Percentiles rank a stretch among this genome's conserved stretches.
Conservation (phyloP, 2,113 vertebrate genomes). For the Macrotis lagotis region DNA sequence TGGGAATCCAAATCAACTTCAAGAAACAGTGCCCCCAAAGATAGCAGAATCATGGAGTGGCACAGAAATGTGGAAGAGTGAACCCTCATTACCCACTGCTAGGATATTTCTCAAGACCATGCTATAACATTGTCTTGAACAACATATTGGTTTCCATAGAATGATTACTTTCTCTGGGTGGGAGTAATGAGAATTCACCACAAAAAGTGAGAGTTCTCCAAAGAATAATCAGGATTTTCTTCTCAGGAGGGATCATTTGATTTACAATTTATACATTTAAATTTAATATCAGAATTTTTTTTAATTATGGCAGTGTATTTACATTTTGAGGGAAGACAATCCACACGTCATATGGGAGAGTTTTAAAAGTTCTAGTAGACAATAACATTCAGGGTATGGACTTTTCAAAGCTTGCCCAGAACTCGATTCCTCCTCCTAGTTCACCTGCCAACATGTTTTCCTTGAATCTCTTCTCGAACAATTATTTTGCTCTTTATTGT, state of each 20-base stretch:
- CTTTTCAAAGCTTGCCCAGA: neutral
- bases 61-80: neutral
- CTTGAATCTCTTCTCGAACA: neutral
- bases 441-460: neutral
- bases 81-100: neutral
- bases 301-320: neutral
- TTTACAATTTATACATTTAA: neutral
- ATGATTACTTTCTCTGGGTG: neutral
- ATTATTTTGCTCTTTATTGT: neutral
- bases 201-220: neutral
- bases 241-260: neutral
- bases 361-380: neutral
- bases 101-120: neutral
- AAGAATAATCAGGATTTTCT: neutral
- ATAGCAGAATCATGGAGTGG: neutral
- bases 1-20: neutral
- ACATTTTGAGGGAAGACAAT: neutral
- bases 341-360: neutral
- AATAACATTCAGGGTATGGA: neutral
- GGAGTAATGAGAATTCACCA: neutral
- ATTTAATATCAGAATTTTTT: neutral
- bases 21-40: neutral
- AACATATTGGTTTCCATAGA: neutral
- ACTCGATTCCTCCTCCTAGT: neutral
- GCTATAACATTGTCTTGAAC: neutral